These are phyloP conservation scores for Odontophorus gujanensis DNA, from an alignment of 2,113 vertebrate species.

Conservation along the genomic window DNA sequence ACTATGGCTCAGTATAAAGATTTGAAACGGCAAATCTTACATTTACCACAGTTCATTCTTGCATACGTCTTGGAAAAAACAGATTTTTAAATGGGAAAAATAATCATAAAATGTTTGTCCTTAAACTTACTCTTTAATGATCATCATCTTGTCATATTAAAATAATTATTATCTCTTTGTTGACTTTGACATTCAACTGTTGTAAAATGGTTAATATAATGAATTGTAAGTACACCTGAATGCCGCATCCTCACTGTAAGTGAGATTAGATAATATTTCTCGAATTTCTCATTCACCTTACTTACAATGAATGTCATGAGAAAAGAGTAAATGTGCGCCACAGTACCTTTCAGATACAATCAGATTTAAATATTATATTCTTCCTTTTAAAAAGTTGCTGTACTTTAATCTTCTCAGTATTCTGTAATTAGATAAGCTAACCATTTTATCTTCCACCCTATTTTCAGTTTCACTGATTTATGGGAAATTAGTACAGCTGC, in stretches of 20 bases:
- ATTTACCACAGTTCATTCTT: not conserved
- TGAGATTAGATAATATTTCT: not conserved
- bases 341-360: not conserved
- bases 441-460: slow-evolving; percentile 11
- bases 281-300: not conserved
- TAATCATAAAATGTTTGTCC: not conserved
- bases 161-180: slow-evolving; percentile 4
- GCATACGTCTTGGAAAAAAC: not conserved
- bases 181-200: not conserved
- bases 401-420: not conserved
- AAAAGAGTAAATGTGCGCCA: not conserved
- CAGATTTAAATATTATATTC: not conserved
- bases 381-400: slow-evolving; percentile 1
- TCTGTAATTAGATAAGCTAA: slow-evolving; percentile 36
- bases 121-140: not conserved
- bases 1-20: not conserved
- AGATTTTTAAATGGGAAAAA: not conserved
- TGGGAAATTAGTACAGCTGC: not conserved
- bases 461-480: slow-evolving; percentile 42
- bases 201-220: not conserved
- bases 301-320: not conserved
- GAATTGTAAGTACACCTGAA: not conserved
- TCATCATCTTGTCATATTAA: not conserved
- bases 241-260: not conserved
- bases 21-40: not conserved